Evolutionary conservation across 2,797 vertebrate genomes (phyloP), one percentile per base, ranked within the genome.

Genomic region (Gymnoscopelus braueri): DNA sequence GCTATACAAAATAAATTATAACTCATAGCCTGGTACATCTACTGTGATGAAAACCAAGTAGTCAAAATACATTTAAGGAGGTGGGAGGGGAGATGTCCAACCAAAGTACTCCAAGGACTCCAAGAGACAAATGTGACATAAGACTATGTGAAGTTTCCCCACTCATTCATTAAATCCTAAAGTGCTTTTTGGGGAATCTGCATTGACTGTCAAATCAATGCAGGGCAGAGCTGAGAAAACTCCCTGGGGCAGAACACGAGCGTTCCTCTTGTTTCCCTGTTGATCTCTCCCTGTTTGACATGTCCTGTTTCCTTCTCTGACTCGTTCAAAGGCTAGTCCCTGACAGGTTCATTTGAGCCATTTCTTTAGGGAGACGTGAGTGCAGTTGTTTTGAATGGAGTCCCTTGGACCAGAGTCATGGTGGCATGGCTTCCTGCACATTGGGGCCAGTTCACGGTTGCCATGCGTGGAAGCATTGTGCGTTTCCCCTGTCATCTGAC

Each of bases 271-370:
- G 84, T 91, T 91, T 88, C 85, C 79, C 82, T 89, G 92, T 90
- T 93, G 91, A 93, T 93, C 88, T 87, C 86, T 88, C 87, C 75
- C 85, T 80, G 84, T 91, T 88, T 94, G 93, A 94, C 92, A 92
- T 91, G 91, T 88, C 90, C 83, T 87, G 87, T 91, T 93, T 92
- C 85, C 79, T 77, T 84, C 79, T 74, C 77, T 15, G 67, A 81
- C 88, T 89, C 68, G 70, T 90, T 87, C 76, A 87, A 79, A 90
- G 85, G 79, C 91, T 88, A 89, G 69, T 55, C 72, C 67, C 66
- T 68, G 61, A 89, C 88, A 84, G 90, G 81, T 89, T 93, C 85
- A 90, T 94, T 90, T 91, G 83, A 93, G 80, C 83, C 84, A 81
- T 88, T 85, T 83, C 86, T 90, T 79, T 81, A 53, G 82, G 84